Evolutionary conservation across 53 echinoderm and acorn worm genomes (phyloP), one percentile per base, ranked within the genome.

Genomic region (Arbacia lixula): DNA sequence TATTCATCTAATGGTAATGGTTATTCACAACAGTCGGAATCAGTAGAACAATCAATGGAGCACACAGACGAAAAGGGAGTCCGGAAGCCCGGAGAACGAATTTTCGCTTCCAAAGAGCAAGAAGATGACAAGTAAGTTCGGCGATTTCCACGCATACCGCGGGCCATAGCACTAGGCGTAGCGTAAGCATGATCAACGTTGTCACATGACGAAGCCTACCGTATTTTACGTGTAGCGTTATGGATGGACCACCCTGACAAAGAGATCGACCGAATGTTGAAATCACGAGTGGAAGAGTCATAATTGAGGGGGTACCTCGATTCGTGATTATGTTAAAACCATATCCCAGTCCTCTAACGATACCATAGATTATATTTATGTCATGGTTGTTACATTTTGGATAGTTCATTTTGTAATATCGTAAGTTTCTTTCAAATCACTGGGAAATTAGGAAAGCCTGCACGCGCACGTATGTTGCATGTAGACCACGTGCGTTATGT

Each of bases 21-120:
- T 60, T 78, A 60, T 60, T 28, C 36, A 60, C 79, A 78, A 39
- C 79, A 60, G 22, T 38, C 79, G 40, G 60, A 78, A 60, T 36
- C 79, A 60, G 38, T 25, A 60, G 79, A 60, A 38, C 79, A 78
- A 60, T 78, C 79, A 36, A 78, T 78, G 79, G 60, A 60, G 57
- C 79, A 78, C 1, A 36, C 79, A 60, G 41, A 60, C 16, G 60
- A 78, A 25, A 57, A 39, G 31, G 58, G 58, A 27, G 38, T 58
- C 38, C 16, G 79, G 26, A 78, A 78, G 41, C 58, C 58, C 27
- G 79, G 79, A 16, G 79, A 78, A 78, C 37, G 43, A 60, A 78
- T 78, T 60, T 78, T 60, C 28, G 79, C 79, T 12, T 78, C 79
- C 24, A 78, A 78, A 78, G 79, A 78, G 41, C 79, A 78, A 78